phyloP scores from a whole-genome alignment of 2,888 invertebrate species.

The Lapara coniferarum region DNA sequence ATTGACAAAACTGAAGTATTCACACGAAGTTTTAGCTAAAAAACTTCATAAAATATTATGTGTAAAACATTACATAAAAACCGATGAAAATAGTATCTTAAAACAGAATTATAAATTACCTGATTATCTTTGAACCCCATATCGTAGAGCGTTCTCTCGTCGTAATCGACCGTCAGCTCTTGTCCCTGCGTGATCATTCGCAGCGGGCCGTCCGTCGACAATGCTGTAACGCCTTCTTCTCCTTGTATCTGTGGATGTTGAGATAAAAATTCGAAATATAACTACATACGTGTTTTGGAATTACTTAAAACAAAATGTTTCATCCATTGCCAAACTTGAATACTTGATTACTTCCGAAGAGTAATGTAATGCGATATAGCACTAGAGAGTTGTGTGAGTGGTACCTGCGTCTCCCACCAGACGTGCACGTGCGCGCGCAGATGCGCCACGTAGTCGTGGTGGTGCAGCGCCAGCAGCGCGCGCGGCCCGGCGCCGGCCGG shows the following conservation, averaged over 20 bases:
- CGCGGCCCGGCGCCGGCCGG: conserved; percentile 95
- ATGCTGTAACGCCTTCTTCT: conserved; percentile 79
- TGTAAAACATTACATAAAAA: too few species aligned
- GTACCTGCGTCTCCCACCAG: conserved; percentile 92
- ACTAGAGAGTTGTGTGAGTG: background rate
- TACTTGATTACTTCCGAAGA: too few species aligned
- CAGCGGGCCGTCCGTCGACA: conserved; percentile 92
- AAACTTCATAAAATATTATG: too few species aligned
- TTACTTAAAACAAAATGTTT: too few species aligned
- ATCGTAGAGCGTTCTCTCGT: conserved; percentile 94
- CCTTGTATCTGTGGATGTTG: conserved; percentile 69
- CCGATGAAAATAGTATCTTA: too few species aligned
- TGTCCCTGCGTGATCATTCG: conserved; percentile 97
- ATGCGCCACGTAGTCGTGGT: conserved; percentile 95
- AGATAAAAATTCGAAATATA: background rate
- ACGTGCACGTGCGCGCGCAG: conserved; percentile 96
- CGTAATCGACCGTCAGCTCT: conserved; percentile 95
- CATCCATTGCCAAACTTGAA: too few species aligned
- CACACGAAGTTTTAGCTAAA: too few species aligned
- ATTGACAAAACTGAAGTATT: too few species aligned
- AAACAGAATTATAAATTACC: conserved; percentile 63
- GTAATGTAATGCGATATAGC: too few species aligned
- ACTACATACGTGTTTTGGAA: background rate
- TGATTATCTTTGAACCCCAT: conserved; percentile 98
- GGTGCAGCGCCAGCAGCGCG: conserved; percentile 90